Evolutionary conservation across 2,888 invertebrate species (phyloP), one percentile per base, ranked within the genome.

Genomic region (Acanthopleura granulata): DNA sequence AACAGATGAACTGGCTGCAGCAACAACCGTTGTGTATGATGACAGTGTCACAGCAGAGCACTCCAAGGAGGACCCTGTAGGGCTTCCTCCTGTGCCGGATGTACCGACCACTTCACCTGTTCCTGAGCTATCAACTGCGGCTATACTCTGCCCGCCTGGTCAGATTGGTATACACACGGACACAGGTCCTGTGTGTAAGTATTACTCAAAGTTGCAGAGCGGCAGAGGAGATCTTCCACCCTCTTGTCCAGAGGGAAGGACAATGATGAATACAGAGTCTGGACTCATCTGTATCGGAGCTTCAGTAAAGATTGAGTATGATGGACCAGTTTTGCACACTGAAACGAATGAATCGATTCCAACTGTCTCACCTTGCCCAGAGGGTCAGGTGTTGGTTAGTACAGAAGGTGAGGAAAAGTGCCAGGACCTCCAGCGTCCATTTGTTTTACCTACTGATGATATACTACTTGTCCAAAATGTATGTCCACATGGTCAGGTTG

Each of bases 211-310:
- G 14, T 27, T 27, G 18, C 12, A 22, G 16, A 18, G 16, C 6
- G 25, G 22, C 25, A 22, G 66, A 66, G 66, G 66, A 66, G 66
- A 66, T 66, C 25, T 66, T 16, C 29, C 29, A 66, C 66, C 66
- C 16, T 27, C 25, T 16, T 81, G 81, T 73, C 75, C 78, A n/a
- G 62, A 30, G 27, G 78, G 75, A 51, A 75, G 77, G 25, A 72
- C n/a, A 40, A 72, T 74, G 14, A 40, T 72, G 12, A 49, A 74
- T 0, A 76, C 72, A 27, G 49, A 75, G 16, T 71, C 73, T 6
- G 75, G 75, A n/a, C 40, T 73, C 1, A 71, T 49, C 27, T 81
- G 81, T 72, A 62, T 72, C 62, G 70, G 29, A 66, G 29, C 22
- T 27, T 27, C 29, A 27, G 66, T 66, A 16, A 27, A 1, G 25